These are phyloP conservation scores for Microctenopoma stevenorrisi DNA, from an alignment of 2,797 vertebrate species.

Conservation along the genomic window DNA sequence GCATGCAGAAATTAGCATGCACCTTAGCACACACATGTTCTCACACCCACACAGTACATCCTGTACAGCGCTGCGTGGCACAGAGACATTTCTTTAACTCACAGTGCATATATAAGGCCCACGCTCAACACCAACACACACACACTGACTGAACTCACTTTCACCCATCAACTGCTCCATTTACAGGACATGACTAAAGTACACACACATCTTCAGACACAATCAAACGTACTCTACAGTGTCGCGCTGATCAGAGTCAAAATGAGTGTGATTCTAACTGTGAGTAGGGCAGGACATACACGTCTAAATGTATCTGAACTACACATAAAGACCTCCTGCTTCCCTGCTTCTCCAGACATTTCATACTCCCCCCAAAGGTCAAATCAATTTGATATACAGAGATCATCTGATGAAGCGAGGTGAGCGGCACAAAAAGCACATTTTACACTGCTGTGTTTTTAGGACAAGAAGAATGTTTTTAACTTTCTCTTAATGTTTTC, in stretches of 20 bases:
- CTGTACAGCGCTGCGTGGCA: background rate
- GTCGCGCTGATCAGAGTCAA: constrained; percentile 2
- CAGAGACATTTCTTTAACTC: constrained; percentile 10
- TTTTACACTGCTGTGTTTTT: constrained; percentile 5
- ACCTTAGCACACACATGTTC: background rate
- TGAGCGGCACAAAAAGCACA: constrained; percentile 9
- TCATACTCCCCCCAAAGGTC: constrained; percentile 56
- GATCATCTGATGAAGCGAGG: constrained; percentile 28
- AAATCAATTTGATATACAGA: constrained; percentile 48
- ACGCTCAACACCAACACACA: background rate
- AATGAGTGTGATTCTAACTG: constrained; percentile 9
- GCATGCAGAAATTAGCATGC: background rate
- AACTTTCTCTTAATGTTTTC: too few species aligned
- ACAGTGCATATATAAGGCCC: constrained; percentile 11
- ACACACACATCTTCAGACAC: background rate
- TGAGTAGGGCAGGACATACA: constrained; percentile 40
- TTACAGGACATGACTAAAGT: constrained; percentile 11
- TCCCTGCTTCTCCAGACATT: constrained; percentile 33
- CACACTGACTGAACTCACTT: background rate
- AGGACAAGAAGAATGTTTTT: background rate
- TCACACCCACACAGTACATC: constrained; percentile 5
- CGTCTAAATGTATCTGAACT: constrained; percentile 30
- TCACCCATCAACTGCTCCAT: background rate
- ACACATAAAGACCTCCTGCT: constrained; percentile 26
- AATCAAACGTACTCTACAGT: background rate